These are phyloP conservation scores for Chalcosyrphus nemorum DNA, from an alignment of 2,888 invertebrate genomes.

Conservation along the genomic window DNA sequence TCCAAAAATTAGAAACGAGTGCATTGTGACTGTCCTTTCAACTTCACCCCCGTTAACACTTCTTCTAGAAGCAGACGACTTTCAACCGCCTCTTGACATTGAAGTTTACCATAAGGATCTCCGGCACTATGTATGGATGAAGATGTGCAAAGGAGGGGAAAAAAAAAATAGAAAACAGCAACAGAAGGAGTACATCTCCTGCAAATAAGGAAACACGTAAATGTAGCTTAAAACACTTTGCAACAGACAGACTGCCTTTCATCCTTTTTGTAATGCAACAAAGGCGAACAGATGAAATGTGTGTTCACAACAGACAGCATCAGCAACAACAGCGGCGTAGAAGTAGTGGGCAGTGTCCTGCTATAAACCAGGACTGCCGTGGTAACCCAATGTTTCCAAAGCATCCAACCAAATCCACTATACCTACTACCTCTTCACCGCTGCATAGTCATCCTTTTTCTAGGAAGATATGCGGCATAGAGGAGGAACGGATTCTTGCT, in stretches of 20 bases:
- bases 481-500: constrained; percentile 33
- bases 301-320: constrained; percentile 14
- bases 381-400: constrained; percentile 66
- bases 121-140: constrained; percentile 1
- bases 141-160: neutral
- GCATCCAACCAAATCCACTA: constrained; percentile 61
- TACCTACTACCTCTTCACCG: neutral
- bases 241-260: constrained; percentile 54
- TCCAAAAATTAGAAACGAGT: constrained; percentile 35
- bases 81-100: constrained; percentile 48
- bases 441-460: constrained; percentile 27
- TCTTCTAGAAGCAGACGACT: too few relatives aligned
- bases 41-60: neutral
- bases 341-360: constrained; percentile 52
- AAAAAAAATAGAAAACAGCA: constrained; percentile 13
- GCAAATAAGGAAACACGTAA: constrained; percentile 44
- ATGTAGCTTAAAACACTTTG: constrained; percentile 56
- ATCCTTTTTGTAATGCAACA: constrained; percentile 14
- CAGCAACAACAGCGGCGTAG: neutral
- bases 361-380: constrained; percentile 60
- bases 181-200: neutral
- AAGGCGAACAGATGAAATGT: constrained; percentile 42
- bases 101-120: constrained; percentile 6
- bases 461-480: neutral
- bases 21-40: neutral